Evolutionary conservation across 2,113 vertebrate species (phyloP).

Genomic region (Pelecanus crispus): DNA sequence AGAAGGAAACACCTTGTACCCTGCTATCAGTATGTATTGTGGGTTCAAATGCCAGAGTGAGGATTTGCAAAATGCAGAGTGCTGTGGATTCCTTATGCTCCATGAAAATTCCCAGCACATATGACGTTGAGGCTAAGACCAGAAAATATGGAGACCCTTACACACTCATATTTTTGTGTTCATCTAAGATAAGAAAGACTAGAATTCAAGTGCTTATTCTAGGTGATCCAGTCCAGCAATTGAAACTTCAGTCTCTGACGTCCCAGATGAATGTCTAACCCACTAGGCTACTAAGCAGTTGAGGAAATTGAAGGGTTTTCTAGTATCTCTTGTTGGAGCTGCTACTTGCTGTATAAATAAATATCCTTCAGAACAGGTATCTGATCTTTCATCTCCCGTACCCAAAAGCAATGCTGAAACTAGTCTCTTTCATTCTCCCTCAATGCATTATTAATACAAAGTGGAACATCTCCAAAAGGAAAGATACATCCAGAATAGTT

Average conservation of each 20-base stretch:
- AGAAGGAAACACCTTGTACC: not conserved
- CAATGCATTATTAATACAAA: not conserved
- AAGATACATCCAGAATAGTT: not conserved
- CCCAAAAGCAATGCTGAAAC: not conserved
- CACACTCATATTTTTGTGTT: not conserved
- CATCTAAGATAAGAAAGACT: not conserved
- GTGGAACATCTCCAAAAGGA: not conserved
- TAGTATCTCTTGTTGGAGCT: not conserved
- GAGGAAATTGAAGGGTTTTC: not conserved
- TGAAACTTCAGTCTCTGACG: not conserved
- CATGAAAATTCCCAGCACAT: not conserved
- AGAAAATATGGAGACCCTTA: not conserved
- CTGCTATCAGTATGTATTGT: not conserved
- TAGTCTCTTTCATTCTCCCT: not conserved
- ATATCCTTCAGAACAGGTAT: not conserved
- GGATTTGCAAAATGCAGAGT: not conserved
- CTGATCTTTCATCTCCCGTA: not conserved
- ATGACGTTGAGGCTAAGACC: not conserved
- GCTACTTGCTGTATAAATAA: not conserved
- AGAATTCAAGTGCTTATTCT: not conserved
- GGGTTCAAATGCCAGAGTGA: not conserved
- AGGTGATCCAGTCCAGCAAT: not conserved
- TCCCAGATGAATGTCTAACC: not conserved
- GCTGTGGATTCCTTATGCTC: not conserved
- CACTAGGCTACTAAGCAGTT: not conserved